Conservation (phyloP, 2,113 vertebrate genomes). For the Catagonus wagneri region DNA sequence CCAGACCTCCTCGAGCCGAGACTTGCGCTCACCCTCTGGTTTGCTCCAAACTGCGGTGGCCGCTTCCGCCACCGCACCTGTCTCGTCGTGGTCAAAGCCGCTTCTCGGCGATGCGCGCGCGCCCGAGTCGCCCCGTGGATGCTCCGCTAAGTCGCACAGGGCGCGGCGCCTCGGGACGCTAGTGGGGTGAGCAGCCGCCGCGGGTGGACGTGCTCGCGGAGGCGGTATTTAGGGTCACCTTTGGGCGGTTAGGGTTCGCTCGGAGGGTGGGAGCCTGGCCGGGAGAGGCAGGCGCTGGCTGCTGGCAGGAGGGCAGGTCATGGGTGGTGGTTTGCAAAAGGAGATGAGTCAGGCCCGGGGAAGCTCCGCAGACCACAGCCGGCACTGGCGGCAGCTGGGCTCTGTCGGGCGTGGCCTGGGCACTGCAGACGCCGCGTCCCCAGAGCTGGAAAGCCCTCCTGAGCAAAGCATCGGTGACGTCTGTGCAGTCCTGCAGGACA, state of each 20-base stretch:
- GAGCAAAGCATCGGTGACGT: not conserved
- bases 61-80: fast-evolving
- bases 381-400: too few species aligned
- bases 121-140: too few species aligned
- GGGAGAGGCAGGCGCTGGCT: not conserved
- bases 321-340: not conserved
- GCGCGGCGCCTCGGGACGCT: fast-evolving
- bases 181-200: fast-evolving
- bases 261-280: not conserved
- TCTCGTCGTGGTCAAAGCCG: too few species aligned
- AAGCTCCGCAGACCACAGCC: not conserved
- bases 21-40: not conserved
- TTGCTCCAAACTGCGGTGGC: fast-evolving
- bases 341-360: not conserved
- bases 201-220: not conserved
- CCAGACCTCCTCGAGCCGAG: not conserved
- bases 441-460: not conserved
- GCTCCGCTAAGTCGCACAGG: not conserved
- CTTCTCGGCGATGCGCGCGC: not conserved
- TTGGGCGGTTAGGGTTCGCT: too few species aligned
- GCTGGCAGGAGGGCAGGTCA: not conserved
- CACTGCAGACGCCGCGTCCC: fast-evolving
- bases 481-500: not conserved
- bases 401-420: fast-evolving
- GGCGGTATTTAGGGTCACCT: not conserved